Conservation (phyloP, 2,797 vertebrate genomes). For the Salmo trutta region DNA sequence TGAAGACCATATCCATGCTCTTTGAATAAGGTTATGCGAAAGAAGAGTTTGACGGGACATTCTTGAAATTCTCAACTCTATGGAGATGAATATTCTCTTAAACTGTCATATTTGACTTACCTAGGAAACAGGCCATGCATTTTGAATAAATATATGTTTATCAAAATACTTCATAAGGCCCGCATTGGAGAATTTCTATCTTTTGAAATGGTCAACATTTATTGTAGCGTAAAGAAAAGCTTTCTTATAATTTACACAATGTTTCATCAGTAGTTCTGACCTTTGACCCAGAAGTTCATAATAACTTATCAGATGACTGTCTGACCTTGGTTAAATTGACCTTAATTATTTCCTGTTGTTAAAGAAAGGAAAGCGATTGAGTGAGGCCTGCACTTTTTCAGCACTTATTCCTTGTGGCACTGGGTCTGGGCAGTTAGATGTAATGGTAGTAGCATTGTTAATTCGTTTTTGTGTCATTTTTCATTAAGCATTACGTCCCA, state of each 20-base stretch:
- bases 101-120: neutral
- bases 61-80: neutral
- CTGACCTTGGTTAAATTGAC: slow-evolving; percentile 88
- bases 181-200: neutral
- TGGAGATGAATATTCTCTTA: neutral
- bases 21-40: neutral
- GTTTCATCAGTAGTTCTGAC: slow-evolving; percentile 79
- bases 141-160: too few species aligned
- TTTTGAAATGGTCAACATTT: neutral
- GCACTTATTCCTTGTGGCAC: slow-evolving; percentile 17
- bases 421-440: slow-evolving; percentile 22
- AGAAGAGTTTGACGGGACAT: neutral
- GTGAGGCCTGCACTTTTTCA: slow-evolving; percentile 52
- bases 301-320: slow-evolving; percentile 84
- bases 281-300: slow-evolving; percentile 75
- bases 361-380: slow-evolving; percentile 74
- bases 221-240: slow-evolving; percentile 43
- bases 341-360: slow-evolving; percentile 88
- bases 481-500: slow-evolving; percentile 13
- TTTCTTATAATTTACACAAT: slow-evolving; percentile 73
- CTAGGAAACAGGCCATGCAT: neutral
- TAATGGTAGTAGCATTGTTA: slow-evolving; percentile 20
- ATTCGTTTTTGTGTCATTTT: slow-evolving; percentile 13
- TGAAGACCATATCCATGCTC: neutral
- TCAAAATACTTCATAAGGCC: neutral